These are phyloP conservation scores for Procambarus clarkii DNA, from an alignment of 1,140 invertebrate species.

Conservation along the genomic window DNA sequence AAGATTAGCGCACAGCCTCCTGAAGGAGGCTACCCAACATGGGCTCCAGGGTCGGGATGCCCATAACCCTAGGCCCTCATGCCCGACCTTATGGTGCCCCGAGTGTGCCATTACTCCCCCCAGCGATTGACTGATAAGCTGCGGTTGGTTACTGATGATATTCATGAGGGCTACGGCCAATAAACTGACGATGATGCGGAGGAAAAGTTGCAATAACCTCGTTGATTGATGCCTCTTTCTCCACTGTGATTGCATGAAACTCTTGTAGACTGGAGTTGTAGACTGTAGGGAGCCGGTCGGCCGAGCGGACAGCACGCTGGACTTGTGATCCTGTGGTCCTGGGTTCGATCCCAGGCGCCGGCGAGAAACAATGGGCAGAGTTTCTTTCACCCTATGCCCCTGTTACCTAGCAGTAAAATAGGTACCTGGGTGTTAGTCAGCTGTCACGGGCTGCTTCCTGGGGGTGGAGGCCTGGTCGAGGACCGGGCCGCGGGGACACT, in stretches of 20 bases:
- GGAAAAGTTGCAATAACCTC: slow-evolving; percentile 6
- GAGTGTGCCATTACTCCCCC: not conserved
- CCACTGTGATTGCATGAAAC: not conserved
- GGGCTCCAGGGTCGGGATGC: not conserved
- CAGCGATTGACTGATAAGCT: slow-evolving; percentile 6
- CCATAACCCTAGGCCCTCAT: not conserved
- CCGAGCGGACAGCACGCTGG: no score
- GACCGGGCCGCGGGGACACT: no score
- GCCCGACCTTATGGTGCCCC: not conserved
- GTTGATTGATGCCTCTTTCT: slow-evolving; percentile 13
- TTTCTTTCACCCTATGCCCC: no score
- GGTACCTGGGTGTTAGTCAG: no score
- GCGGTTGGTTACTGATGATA: slow-evolving; percentile 28
- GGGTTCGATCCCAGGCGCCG: no score
- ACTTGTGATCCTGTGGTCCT: no score
- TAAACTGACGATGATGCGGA: slow-evolving; percentile 5
- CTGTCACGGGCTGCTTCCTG: no score
- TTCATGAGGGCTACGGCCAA: slow-evolving; percentile 40
- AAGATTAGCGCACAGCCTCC: not conserved
- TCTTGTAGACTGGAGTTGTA: no score
- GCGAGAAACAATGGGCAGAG: no score
- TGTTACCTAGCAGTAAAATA: no score
- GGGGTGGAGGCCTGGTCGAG: no score
- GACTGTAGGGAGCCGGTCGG: no score
- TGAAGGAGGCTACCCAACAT: not conserved